Evolutionary conservation across 1,140 invertebrate genomes (phyloP), one percentile per base, ranked within the genome.

Genomic region (Agrypnia vestita): DNA sequence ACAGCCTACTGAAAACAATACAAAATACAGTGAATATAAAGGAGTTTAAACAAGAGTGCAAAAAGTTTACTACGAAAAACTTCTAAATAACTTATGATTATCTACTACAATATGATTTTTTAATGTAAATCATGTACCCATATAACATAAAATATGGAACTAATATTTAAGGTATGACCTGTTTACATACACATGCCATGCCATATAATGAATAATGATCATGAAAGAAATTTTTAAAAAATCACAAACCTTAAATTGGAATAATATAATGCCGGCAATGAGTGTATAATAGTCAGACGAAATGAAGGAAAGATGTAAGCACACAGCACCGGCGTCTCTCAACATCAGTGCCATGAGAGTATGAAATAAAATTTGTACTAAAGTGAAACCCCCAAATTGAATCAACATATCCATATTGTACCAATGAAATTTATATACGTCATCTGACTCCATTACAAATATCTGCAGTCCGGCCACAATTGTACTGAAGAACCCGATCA

Each of bases 231-330:
- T 35, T 3, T 56, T 7, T 56, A n/a, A n/a, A 10, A 67, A 11
- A 12, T 13, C 13, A 62, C 61, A 21, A 43, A 96, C 96, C 91
- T 95, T 93, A 87, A 96, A 96, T 76, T 95, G 92, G 86, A 96
- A 96, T 78, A 96, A 90, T 83, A 94, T 91, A 84, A 97, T 93
- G 81, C 96, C 95, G 78, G 93, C 91, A 73, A 97, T 91, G 51
- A 97, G 91, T 49, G 95, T 93, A 87, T 96, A 97, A 86, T 96
- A 97, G 88, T 97, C 96, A 0, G 96, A 92, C 0, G 96, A 95
- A 25, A 97, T 88, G 75, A 97, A 91, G 6, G 95, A 94, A 15
- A 97, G 88, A 86, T 97, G 96, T 83, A 96, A 88, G 64, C 95
- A 92, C 15, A 96, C 94, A 17, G 96, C 94, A 13, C 95, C 95